phyloP scores from a whole-genome alignment of 2,888 invertebrate species.

The Machimus atricapillus region DNA sequence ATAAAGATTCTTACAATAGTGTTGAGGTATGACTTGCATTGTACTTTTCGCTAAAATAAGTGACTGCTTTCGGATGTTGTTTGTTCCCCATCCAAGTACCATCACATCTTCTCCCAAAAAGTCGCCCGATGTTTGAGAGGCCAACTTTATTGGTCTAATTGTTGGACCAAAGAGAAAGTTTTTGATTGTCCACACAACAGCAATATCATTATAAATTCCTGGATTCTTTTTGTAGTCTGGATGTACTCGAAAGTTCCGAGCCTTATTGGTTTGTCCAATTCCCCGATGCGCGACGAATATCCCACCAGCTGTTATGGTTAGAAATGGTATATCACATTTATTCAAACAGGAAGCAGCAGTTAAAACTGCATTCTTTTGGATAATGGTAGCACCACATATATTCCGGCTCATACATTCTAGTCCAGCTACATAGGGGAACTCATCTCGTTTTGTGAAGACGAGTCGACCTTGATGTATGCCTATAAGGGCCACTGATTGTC shows the following conservation, averaged over 20 bases:
- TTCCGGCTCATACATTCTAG: background rate
- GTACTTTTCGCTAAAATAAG: background rate
- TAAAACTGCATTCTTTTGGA: background rate
- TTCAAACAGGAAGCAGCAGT: background rate
- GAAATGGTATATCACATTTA: background rate
- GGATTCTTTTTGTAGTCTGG: background rate
- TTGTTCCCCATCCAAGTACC: background rate
- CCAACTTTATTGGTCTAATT: background rate
- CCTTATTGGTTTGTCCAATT: background rate
- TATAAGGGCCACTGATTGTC: background rate
- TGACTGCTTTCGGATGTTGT: background rate
- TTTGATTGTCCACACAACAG: background rate
- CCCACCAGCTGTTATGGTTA: background rate
- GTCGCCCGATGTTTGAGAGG: background rate
- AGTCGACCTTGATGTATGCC: background rate
- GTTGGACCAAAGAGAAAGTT: background rate
- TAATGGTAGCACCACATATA: background rate
- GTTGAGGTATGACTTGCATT: background rate
- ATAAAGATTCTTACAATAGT: background rate
- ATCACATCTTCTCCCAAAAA: background rate
- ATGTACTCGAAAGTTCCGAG: background rate
- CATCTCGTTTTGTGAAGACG: background rate
- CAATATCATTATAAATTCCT: background rate
- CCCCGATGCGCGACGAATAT: background rate
- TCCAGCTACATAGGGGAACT: background rate